Conservation (phyloP, 2,113 vertebrate species). For the Eclectus roratus region DNA sequence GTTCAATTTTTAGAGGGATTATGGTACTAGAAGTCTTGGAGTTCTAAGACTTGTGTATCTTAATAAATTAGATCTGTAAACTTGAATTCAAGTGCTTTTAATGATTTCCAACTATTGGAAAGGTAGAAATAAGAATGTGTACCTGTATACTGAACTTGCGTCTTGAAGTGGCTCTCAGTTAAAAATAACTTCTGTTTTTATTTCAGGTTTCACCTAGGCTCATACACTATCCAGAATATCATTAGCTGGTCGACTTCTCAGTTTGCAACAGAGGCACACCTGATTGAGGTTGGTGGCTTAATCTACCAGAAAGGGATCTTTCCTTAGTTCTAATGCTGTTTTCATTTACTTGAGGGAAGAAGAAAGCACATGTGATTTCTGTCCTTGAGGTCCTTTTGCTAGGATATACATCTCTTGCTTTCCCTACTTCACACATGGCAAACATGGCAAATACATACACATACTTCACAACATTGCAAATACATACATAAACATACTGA, state of each 20-base stretch:
- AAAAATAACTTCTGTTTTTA: not conserved
- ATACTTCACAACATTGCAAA: not conserved
- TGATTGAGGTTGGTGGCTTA: constrained; percentile 81
- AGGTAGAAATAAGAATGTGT: not conserved
- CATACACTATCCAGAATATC: constrained; percentile 86
- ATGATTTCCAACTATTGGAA: not conserved
- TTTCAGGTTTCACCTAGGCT: constrained; percentile 87
- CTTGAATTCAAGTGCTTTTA: not conserved
- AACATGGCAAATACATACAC: not conserved
- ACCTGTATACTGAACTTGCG: not conserved
- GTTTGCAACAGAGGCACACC: constrained; percentile 86
- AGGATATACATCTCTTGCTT: not conserved
- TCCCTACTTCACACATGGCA: not conserved
- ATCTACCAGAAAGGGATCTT: not conserved
- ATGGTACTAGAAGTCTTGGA: not conserved
- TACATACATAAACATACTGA: not conserved
- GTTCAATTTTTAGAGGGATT: not conserved
- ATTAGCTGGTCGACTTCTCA: constrained; percentile 83
- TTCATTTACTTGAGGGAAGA: not conserved
- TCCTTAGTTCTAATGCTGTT: not conserved
- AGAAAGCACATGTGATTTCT: not conserved
- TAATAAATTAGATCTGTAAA: not conserved
- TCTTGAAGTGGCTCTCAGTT: not conserved
- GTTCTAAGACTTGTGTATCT: not conserved
- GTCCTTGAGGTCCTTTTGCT: not conserved